These are phyloP conservation scores for Acronicta alni DNA, from an alignment of 2,888 invertebrate genomes.

Conservation along the genomic window DNA sequence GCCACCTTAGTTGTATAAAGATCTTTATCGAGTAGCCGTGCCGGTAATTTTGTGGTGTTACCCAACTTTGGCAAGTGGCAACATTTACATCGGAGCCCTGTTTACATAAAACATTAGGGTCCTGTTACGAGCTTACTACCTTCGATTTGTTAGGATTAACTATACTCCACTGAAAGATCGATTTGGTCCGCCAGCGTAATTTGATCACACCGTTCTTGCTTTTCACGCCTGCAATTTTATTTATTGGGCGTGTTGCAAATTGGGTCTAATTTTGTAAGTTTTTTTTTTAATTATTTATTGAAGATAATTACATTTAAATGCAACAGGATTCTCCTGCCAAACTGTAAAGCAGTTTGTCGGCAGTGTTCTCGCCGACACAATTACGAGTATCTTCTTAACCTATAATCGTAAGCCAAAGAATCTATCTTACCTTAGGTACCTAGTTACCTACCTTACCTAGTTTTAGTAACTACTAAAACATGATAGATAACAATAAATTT, in stretches of 20 bases:
- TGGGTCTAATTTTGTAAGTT: neutral
- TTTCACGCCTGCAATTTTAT: constrained; percentile 13
- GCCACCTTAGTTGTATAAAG: too few relatives aligned
- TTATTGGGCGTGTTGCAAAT: constrained; percentile 7
- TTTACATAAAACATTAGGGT: constrained; percentile 32
- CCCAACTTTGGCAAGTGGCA: constrained; percentile 15
- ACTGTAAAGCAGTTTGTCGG: too few relatives aligned
- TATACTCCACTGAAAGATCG: constrained; percentile 25
- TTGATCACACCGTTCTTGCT: constrained; percentile 29
- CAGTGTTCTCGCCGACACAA: too few relatives aligned
- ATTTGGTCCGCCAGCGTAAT: constrained; percentile 23
- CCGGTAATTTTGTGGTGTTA: constrained; percentile 31
- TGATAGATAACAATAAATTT: too few relatives aligned
- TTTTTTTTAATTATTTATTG: too few relatives aligned
- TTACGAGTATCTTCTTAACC: too few relatives aligned
- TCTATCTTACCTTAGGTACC: too few relatives aligned
- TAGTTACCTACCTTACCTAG: too few relatives aligned
- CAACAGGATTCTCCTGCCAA: too few relatives aligned
- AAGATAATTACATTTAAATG: too few relatives aligned
- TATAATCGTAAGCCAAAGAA: too few relatives aligned
- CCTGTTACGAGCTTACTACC: constrained; percentile 7
- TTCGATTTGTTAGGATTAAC: constrained; percentile 42
- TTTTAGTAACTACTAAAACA: too few relatives aligned
- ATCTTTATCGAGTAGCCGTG: constrained; percentile 14
- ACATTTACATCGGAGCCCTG: constrained; percentile 35